Conservation (phyloP, 2,888 invertebrate species). For the Podotricha telesiphe region DNA sequence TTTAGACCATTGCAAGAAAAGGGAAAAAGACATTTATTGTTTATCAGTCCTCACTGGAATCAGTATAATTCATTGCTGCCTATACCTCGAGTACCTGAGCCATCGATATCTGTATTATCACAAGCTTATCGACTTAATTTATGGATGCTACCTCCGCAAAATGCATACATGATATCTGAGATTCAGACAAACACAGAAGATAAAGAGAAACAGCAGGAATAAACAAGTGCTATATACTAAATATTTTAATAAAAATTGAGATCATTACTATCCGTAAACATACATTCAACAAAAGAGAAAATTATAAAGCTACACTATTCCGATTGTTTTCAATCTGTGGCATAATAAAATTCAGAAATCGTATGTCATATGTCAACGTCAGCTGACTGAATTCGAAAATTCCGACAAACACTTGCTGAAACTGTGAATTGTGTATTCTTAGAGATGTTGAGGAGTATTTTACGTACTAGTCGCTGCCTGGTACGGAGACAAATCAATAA, state of each 20-base stretch:
- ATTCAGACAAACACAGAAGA: conserved; percentile 46
- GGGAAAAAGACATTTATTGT: conserved; percentile 73
- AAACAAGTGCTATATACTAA: background rate
- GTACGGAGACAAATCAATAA: conserved; percentile 71
- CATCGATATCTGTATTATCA: conserved; percentile 66
- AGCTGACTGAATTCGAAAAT: conserved; percentile 7
- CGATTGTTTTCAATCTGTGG: background rate
- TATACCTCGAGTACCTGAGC: conserved; percentile 64
- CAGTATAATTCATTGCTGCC: conserved; percentile 79
- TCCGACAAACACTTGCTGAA: background rate
- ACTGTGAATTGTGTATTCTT: conserved; percentile 22
- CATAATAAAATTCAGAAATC: background rate
- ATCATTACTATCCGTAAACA: background rate
- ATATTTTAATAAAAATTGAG: background rate
- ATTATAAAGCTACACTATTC: too few species aligned
- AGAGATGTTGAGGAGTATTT: conserved; percentile 67
- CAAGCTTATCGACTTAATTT: conserved; percentile 59
- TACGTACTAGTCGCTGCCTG: conserved; percentile 75
- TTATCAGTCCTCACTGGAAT: conserved; percentile 79
- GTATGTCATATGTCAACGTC: conserved; percentile 12
- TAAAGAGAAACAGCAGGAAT: conserved; percentile 25
- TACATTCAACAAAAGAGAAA: too few species aligned
- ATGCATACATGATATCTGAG: conserved; percentile 58
- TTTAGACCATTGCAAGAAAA: conserved; percentile 77
- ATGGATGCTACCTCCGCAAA: conserved; percentile 68